phyloP scores from a whole-genome alignment of 1,140 invertebrate species.

The Augochlora pura region DNA sequence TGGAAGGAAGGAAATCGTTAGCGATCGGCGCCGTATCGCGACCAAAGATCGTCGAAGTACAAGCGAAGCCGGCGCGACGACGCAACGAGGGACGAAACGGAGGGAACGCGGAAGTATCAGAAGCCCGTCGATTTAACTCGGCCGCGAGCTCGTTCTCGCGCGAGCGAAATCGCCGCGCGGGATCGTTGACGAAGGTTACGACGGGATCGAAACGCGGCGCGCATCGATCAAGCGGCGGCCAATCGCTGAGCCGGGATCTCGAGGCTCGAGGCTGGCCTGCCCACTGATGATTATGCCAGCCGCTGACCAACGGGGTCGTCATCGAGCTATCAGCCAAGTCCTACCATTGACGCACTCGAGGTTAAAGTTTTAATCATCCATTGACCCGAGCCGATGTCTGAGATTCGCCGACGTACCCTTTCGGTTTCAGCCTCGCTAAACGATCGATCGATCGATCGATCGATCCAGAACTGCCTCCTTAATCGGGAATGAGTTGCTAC shows the following conservation, averaged over 20 bases:
- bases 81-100: neutral
- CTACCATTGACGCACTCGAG: constrained; percentile 65
- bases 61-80: too few relatives aligned
- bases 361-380: constrained; percentile 65
- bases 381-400: constrained; percentile 52
- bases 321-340: constrained; percentile 48
- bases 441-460: neutral
- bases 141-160: neutral
- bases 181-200: neutral
- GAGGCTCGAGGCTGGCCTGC: constrained; percentile 23
- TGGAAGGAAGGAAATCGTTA: constrained; percentile 20
- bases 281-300: neutral
- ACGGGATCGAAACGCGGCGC: neutral
- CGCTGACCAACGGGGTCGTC: constrained; percentile 49
- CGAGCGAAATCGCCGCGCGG: neutral
- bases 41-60: too few relatives aligned
- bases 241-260: constrained; percentile 27
- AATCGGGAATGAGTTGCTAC: neutral
- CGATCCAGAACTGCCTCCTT: too few relatives aligned
- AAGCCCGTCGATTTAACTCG: neutral
- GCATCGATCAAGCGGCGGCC: neutral
- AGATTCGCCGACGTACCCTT: constrained; percentile 20
- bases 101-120: constrained; percentile 16
- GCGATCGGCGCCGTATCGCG: neutral
- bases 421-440: neutral